Evolutionary conservation across 2,888 invertebrate species (phyloP).

Genomic region (Pandemis cinnamomeana): DNA sequence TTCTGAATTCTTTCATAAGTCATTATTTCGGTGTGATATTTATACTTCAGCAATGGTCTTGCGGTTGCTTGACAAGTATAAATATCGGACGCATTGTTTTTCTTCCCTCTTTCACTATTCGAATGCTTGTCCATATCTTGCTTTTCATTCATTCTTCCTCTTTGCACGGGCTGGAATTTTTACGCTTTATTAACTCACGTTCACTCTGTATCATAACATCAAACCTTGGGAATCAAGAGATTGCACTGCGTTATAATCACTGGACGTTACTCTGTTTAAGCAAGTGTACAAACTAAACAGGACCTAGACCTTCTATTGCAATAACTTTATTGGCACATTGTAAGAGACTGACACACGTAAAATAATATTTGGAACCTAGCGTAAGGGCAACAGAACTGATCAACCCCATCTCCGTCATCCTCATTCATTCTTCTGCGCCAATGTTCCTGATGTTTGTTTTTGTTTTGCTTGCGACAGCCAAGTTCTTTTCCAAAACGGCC

Average conservation of each 20-base stretch:
- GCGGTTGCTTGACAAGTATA: conserved; percentile 61
- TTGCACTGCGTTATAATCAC: conserved; percentile 77
- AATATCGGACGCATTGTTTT: conserved; percentile 67
- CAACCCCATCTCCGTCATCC: conserved; percentile 66
- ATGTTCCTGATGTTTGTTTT: conserved; percentile 70
- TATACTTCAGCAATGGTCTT: conserved; percentile 60
- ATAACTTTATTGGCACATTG: conserved; percentile 68
- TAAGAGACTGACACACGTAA: conserved; percentile 62
- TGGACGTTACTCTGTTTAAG: conserved; percentile 64
- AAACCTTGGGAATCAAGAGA: conserved; percentile 70
- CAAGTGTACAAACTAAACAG: conserved; percentile 41
- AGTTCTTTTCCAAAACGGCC: conserved; percentile 85
- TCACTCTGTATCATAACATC: conserved; percentile 79
- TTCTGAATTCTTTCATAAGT: conserved; percentile 64
- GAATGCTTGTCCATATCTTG: conserved; percentile 82
- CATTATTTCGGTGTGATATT: conserved; percentile 70
- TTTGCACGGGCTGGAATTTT: conserved; percentile 82
- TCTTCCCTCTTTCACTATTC: conserved; percentile 76
- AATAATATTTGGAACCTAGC: conserved; percentile 56
- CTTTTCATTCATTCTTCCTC: conserved; percentile 80
- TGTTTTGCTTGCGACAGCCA: conserved; percentile 78
- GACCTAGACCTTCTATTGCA: conserved; percentile 47
- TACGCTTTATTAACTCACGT: conserved; percentile 78
- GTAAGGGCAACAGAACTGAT: conserved; percentile 58
- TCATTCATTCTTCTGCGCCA: conserved; percentile 72